Evolutionary conservation across 2,113 vertebrate genomes (phyloP).

Genomic region (Cheirogaleus medius): DNA sequence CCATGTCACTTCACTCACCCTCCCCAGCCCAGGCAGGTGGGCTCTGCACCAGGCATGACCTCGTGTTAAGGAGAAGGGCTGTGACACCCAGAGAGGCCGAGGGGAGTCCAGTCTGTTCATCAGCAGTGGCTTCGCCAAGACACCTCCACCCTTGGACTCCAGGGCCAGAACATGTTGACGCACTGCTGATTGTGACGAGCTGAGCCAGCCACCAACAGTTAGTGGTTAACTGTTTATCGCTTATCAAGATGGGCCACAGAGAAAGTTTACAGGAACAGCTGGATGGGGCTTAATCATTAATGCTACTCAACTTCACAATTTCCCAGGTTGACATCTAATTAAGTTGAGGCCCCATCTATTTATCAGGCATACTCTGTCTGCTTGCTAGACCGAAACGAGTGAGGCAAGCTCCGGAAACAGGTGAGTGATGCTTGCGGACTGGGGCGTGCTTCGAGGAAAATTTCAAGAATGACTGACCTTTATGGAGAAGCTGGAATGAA

Average conservation of each 20-base stretch:
- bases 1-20: neutral
- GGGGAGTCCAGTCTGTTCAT: neutral
- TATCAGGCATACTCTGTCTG: neutral
- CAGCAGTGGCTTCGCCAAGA: neutral
- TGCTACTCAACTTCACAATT: neutral
- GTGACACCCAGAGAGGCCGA: neutral
- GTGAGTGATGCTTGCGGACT: conserved; percentile 44
- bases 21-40: fast-evolving
- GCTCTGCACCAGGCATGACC: too few relatives aligned
- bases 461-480: neutral
- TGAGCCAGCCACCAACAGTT: neutral
- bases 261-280: neutral
- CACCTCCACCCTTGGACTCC: too few relatives aligned
- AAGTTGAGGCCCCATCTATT: neutral
- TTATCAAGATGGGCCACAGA: conserved; percentile 52
- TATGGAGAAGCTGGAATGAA: neutral
- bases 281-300: conserved; percentile 50
- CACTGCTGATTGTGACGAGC: too few relatives aligned
- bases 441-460: neutral
- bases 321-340: neutral
- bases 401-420: neutral
- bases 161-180: neutral
- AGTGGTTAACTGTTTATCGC: conserved; percentile 75
- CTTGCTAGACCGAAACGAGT: neutral
- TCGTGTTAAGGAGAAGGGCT: neutral